A percentile compares a stretch with the other conserved stretches of the same genome.
Evolutionary conservation across 1,140 invertebrate genomes (phyloP).

Genomic region (Polyergus mexicanus): DNA sequence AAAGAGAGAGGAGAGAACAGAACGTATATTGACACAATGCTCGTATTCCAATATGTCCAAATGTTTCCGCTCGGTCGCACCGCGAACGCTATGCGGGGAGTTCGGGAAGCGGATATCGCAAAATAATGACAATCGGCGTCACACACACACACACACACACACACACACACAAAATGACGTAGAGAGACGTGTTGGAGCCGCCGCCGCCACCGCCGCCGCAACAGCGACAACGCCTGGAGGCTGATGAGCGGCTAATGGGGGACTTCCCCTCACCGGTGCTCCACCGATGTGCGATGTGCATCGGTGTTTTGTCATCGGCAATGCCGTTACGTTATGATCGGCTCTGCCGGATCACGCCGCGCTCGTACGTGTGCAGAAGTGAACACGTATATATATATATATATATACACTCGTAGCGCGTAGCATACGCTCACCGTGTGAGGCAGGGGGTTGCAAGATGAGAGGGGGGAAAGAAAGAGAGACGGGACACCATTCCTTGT

Average conservation of each 20-base stretch:
- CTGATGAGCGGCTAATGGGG: conserved; percentile 85
- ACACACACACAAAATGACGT: conserved; percentile 68
- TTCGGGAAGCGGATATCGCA: conserved; percentile 82
- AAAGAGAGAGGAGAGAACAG: conserved; percentile 36
- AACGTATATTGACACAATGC: conserved; percentile 72
- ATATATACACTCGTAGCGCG: background rate
- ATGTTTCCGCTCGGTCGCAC: conserved; percentile 83
- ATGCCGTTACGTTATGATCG: conserved; percentile 82
- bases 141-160: conserved; percentile 73
- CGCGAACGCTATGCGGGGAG: conserved; percentile 68
- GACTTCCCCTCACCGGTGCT: conserved; percentile 74
- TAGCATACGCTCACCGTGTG: background rate
- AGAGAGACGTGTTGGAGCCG: conserved; percentile 48
- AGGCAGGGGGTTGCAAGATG: conserved; percentile 51
- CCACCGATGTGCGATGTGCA: conserved; percentile 45
- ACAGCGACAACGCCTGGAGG: conserved; percentile 81
- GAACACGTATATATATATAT: conserved; percentile 36
- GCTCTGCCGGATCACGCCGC: conserved; percentile 62
- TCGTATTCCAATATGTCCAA: conserved; percentile 83
- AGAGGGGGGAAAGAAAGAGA: conserved; percentile 25
- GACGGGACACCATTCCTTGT: conserved; percentile 59
- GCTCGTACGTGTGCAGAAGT: background rate
- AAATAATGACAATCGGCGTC: conserved; percentile 84
- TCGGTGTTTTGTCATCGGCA: conserved; percentile 81
- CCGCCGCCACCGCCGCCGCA: conserved; percentile 57